Evolutionary conservation across 2,888 invertebrate genomes (phyloP), one percentile per base, ranked within the genome.

Genomic region (Cataglyphis altisquamis): DNA sequence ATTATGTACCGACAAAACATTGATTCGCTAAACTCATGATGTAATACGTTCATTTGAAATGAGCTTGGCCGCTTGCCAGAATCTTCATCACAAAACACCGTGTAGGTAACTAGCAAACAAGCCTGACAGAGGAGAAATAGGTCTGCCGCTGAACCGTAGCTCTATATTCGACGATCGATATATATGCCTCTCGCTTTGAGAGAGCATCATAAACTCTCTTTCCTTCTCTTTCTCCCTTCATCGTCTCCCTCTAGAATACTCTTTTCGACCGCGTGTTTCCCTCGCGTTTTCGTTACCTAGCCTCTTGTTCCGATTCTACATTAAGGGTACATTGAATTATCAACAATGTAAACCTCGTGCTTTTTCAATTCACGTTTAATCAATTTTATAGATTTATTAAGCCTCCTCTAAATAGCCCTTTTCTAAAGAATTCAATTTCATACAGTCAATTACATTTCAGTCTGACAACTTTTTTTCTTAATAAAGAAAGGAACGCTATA

Each of bases 21-120:
- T 92, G 93, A 94, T 93, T 94, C 92, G 91, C 93, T 93, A 93
- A 93, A 93, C 91, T 92, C 93, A 92, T 93, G 92, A 93, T 93
- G 93, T 93, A 94, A 94, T 93, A 93, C 93, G 93, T 92, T 93
- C 92, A 93, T 94, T 93, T 90, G 93, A 93, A 94, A 94, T 92
- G 94, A 94, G 93, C 91, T 93, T 94, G 94, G 94, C 92, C 86
- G 77, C 36, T 74, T 83, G 91, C 94, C 94, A 94, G 89, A 90
- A 92, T 93, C 90, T 90, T 91, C 92, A 89, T 93, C 92, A 91
- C 92, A 91, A 93, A 92, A 92, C 92, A 91, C 88, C 84, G 91
- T 91, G 92, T 92, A 92, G 91, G 90, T 90, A 89, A 89, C 91
- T 91, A 88, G 92, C 93, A 93, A 93, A 94, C 91, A 93, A 90